phyloP scores from a whole-genome alignment of 30 jellyfish, hydroid and myxozoan species.

The Phacellophora camtschatica region DNA sequence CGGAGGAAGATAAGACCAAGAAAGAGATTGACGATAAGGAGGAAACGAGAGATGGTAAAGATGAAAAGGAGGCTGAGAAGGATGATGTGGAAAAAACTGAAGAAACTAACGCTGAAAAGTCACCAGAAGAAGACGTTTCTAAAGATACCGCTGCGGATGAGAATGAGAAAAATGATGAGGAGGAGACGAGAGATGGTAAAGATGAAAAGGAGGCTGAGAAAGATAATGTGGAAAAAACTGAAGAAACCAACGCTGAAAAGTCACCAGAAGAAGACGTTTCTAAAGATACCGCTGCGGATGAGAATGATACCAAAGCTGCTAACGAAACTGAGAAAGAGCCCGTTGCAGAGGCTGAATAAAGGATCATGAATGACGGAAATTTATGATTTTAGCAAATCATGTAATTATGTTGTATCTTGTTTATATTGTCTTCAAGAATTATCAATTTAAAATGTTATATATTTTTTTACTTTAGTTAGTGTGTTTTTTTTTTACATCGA shows the following conservation, averaged over 20 bases:
- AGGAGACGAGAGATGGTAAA: background rate
- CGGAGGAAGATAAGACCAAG: background rate
- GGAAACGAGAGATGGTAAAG: background rate
- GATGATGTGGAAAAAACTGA: background rate
- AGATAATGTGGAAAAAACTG: background rate
- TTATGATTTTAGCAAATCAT: background rate
- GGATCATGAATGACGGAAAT: background rate
- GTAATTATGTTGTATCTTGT: no score
- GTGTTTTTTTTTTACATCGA: no score
- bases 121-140: background rate
- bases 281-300: background rate
- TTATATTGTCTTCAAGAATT: no score
- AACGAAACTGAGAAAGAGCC: background rate
- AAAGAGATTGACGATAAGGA: background rate
- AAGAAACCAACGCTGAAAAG: background rate
- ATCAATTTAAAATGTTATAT: no score
- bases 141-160: background rate
- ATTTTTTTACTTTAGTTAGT: no score
- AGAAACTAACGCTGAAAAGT: conserved; percentile 9
- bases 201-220: background rate
- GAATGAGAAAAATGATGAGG: background rate
- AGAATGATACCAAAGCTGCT: background rate
- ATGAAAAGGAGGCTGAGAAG: conserved; percentile 9
- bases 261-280: background rate
- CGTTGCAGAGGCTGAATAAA: background rate